phyloP scores from a whole-genome alignment of 2,797 vertebrate species.

The Rhincodon typus region DNA sequence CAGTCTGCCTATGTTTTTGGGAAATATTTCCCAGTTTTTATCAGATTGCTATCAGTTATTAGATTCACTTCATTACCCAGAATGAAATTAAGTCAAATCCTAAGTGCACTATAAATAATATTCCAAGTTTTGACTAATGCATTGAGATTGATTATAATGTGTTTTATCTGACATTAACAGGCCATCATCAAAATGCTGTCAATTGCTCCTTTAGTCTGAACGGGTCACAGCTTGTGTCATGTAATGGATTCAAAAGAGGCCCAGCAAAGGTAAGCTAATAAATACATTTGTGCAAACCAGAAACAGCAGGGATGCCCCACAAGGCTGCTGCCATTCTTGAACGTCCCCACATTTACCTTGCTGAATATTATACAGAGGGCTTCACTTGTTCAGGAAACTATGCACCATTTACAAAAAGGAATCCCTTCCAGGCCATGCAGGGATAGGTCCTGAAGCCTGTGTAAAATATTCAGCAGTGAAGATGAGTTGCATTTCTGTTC shows the following conservation, averaged over 20 bases:
- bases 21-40: neutral
- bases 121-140: neutral
- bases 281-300: neutral
- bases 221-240: neutral
- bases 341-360: neutral
- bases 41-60: neutral
- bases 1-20: neutral
- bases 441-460: too few relatives aligned
- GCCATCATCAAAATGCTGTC: neutral
- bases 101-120: too few relatives aligned
- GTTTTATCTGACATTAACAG: neutral
- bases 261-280: neutral
- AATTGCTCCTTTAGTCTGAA: neutral
- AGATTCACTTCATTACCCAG: neutral
- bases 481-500: too few relatives aligned
- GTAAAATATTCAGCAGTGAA: too few relatives aligned
- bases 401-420: too few relatives aligned
- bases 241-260: neutral
- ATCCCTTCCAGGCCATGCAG: too few relatives aligned
- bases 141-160: neutral
- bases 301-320: neutral
- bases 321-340: neutral
- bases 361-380: too few relatives aligned
- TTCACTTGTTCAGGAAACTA: too few relatives aligned
- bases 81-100: neutral